phyloP scores from a whole-genome alignment of 2,797 vertebrate genomes.

The Phrynocephalus vlangalii region DNA sequence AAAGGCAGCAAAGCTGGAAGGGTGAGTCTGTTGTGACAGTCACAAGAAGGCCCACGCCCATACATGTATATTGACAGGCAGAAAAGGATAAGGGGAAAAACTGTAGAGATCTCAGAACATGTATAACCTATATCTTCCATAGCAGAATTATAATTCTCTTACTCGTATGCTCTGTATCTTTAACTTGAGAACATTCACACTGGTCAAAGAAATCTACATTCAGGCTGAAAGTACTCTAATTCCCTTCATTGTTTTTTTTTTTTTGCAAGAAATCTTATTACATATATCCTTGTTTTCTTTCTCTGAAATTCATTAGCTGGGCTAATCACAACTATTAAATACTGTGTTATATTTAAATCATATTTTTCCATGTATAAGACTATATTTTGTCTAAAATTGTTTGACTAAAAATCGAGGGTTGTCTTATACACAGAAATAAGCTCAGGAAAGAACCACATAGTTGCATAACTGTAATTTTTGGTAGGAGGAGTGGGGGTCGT shows the following conservation, averaged over 20 bases:
- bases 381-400: too few species aligned
- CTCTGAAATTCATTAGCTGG: constrained; percentile 41
- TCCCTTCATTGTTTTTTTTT: constrained; percentile 21
- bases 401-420: too few species aligned
- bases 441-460: too few species aligned
- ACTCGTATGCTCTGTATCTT: constrained; percentile 47
- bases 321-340: neutral
- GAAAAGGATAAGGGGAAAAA: neutral
- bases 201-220: constrained; percentile 38
- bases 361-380: too few species aligned
- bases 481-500: too few species aligned
- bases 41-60: neutral
- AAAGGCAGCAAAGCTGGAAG: constrained; percentile 19
- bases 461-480: too few species aligned
- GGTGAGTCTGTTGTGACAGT: neutral
- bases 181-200: constrained; percentile 50
- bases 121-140: constrained; percentile 24
- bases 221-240: constrained; percentile 46
- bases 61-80: neutral
- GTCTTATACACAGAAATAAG: too few species aligned
- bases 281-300: constrained; percentile 42
- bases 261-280: constrained; percentile 12
- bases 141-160: constrained; percentile 53
- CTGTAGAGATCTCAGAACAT: constrained; percentile 33
- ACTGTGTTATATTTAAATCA: too few species aligned